Percentiles rank a stretch among this genome's conserved stretches.
Evolutionary conservation across 2,888 invertebrate genomes (phyloP).

Genomic region (Cataglyphis livida): DNA sequence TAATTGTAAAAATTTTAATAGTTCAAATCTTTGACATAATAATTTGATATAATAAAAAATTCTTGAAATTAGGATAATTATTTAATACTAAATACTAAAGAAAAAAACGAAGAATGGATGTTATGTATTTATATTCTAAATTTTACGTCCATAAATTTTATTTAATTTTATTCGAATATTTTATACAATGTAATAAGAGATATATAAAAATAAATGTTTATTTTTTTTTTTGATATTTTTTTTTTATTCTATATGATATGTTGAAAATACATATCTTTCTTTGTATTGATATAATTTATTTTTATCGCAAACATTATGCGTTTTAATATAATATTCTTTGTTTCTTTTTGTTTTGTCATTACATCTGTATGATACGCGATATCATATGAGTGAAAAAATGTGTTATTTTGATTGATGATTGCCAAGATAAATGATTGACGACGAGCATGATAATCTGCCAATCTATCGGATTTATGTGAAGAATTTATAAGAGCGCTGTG

Average conservation of each 20-base stretch:
- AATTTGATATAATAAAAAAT: background rate
- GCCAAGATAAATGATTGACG: background rate
- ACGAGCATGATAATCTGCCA: background rate
- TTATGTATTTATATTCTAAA: background rate
- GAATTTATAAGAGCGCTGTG: conserved; percentile 21
- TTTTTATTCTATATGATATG: background rate
- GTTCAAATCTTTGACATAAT: too few relatives aligned
- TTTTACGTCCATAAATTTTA: background rate
- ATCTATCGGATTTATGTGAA: background rate
- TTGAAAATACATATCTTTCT: background rate
- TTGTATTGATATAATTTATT: background rate
- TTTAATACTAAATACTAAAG: background rate
- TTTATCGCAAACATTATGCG: background rate
- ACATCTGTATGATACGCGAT: background rate
- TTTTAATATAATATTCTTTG: background rate
- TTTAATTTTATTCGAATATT: background rate
- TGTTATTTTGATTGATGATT: conserved; percentile 16
- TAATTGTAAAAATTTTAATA: background rate
- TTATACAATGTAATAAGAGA: background rate
- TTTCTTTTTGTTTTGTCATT: background rate
- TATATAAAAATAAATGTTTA: background rate
- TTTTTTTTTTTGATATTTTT: too few relatives aligned
- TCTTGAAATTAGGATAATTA: background rate
- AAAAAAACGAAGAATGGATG: background rate
- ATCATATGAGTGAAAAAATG: background rate